phyloP scores from a whole-genome alignment of 35 echinoderm and acorn worm genomes.

The Stichopus chloronotus region DNA sequence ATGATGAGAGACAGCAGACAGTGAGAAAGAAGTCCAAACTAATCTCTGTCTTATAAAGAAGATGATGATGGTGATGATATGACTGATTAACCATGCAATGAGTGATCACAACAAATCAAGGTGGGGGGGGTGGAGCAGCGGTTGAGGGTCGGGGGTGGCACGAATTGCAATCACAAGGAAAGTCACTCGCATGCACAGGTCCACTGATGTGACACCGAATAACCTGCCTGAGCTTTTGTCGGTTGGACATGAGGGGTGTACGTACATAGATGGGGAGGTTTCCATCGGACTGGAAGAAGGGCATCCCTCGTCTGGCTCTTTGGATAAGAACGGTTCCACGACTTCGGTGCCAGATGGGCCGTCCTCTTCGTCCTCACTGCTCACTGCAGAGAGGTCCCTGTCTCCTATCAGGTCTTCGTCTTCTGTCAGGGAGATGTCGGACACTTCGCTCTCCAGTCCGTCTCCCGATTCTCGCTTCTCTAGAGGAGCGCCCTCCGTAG shows the following conservation, averaged over 20 bases:
- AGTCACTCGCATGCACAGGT: neutral
- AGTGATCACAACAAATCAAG: neutral
- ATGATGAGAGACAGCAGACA: too few relatives aligned
- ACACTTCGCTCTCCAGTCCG: constrained; percentile 50
- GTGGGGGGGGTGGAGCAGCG: too few relatives aligned
- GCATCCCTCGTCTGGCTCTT: neutral
- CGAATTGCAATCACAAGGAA: too few relatives aligned
- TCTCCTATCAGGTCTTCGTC: constrained; percentile 61
- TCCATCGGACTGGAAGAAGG: neutral
- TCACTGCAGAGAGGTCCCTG: constrained; percentile 54
- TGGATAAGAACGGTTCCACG: constrained; percentile 51
- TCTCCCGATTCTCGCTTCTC: constrained; percentile 68
- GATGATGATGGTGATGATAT: neutral
- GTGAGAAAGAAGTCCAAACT: too few relatives aligned
- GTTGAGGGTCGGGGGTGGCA: too few relatives aligned
- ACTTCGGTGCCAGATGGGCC: constrained; percentile 38
- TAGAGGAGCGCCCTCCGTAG: constrained; percentile 3
- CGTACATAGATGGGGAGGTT: constrained; percentile 8
- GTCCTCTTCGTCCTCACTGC: constrained; percentile 63
- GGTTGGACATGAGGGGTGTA: constrained; percentile 36
- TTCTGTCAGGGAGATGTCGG: constrained; percentile 20
- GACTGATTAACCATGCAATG: neutral
- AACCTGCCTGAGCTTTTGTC: neutral
- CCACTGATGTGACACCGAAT: neutral
- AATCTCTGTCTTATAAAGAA: neutral